Percentiles rank a stretch among this genome's conserved stretches.
These are phyloP conservation scores for Dynastes hyllus DNA, from an alignment of 2,888 invertebrate genomes.

Conservation along the genomic window DNA sequence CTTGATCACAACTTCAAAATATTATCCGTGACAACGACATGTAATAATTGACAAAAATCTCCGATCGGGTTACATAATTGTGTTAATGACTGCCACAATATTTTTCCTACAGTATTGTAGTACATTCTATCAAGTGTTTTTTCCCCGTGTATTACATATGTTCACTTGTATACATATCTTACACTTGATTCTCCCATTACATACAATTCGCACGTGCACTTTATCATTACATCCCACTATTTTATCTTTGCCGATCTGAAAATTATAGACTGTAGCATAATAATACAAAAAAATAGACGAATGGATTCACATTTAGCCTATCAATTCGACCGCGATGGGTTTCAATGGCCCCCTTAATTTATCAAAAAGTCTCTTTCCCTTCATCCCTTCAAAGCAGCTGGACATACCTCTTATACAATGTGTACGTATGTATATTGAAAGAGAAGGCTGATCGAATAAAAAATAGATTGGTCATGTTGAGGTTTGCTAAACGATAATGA, in stretches of 20 bases:
- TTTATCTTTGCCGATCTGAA: slow-evolving; percentile 31
- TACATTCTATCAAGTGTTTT: too few relatives aligned
- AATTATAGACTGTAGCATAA: slow-evolving; percentile 20
- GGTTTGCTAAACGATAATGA: not conserved
- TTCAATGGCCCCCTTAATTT: slow-evolving; percentile 38
- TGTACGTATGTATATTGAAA: not conserved
- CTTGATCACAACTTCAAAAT: too few relatives aligned
- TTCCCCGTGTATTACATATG: too few relatives aligned
- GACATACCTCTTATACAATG: not conserved
- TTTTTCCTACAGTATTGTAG: too few relatives aligned
- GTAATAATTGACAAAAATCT: too few relatives aligned
- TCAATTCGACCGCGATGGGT: slow-evolving; percentile 35
- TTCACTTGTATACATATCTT: not conserved
- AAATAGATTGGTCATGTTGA: slow-evolving; percentile 15
- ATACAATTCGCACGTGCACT: slow-evolving; percentile 26
- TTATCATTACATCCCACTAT: slow-evolving; percentile 20
- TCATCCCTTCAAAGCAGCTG: slow-evolving; percentile 30
- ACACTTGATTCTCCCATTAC: slow-evolving; percentile 8
- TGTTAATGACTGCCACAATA: too few relatives aligned
- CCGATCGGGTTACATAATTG: too few relatives aligned
- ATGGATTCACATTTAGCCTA: slow-evolving; percentile 22
- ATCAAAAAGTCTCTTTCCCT: slow-evolving; percentile 27
- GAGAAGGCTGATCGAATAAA: not conserved
- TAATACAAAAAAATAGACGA: slow-evolving; percentile 16
- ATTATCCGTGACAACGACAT: too few relatives aligned